phyloP scores from a whole-genome alignment of 1,140 invertebrate genomes.

The Caenorhabditis tropicalis region DNA sequence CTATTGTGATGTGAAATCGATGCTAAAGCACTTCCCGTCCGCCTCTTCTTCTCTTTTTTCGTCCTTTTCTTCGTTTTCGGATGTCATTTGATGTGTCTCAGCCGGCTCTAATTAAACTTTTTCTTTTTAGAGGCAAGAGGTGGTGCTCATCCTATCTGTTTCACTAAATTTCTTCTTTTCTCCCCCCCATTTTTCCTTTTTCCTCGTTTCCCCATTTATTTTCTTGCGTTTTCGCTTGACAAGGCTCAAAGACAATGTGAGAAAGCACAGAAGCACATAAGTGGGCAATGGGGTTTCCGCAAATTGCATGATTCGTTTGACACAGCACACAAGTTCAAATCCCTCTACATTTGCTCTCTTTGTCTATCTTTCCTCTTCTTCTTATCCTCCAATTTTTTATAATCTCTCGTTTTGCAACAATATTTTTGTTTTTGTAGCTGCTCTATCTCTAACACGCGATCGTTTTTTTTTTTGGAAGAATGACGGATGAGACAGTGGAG shows the following conservation, averaged over 20 bases:
- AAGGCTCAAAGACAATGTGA: conserved; percentile 36
- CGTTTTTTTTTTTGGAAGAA: conserved; percentile 27
- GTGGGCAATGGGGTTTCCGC: conserved; percentile 41
- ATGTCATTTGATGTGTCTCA: conserved; percentile 43
- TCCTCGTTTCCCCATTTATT: too few relatives aligned
- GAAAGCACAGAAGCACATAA: conserved; percentile 37
- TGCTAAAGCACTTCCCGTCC: conserved; percentile 30
- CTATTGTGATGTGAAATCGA: conserved; percentile 34
- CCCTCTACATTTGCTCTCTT: neutral
- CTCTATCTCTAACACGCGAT: neutral
- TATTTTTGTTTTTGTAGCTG: conserved; percentile 11
- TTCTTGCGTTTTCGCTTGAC: neutral
- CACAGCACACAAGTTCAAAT: conserved; percentile 33
- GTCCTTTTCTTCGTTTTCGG: neutral
- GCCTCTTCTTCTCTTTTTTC: neutral
- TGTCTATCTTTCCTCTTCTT: conserved; percentile 11
- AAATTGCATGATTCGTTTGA: conserved; percentile 44
- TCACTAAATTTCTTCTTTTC: neutral
- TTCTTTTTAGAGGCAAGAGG: neutral
- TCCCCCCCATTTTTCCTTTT: too few relatives aligned
- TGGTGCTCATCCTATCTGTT: conserved; percentile 17
- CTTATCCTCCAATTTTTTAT: neutral
- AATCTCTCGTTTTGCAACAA: neutral
- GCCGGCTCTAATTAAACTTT: conserved; percentile 38
- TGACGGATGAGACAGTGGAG: conserved; percentile 30